Percentiles rank a stretch among this genome's conserved stretches.
Conservation (phyloP, 2,888 invertebrate genomes). For the Drosophila eohydei region DNA sequence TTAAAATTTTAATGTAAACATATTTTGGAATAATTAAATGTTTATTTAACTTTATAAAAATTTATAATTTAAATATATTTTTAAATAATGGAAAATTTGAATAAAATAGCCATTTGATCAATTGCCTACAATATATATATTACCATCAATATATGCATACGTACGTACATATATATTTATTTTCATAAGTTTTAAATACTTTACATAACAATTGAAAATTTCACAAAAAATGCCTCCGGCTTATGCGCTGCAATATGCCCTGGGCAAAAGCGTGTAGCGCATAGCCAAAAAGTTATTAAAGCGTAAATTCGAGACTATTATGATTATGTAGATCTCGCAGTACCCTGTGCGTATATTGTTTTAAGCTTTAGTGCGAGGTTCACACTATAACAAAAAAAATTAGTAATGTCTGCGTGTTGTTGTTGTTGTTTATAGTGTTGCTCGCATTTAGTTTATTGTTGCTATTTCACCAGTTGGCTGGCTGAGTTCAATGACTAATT, state of each 20-base stretch:
- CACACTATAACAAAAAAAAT: slow-evolving; percentile 72
- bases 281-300: slow-evolving; percentile 64
- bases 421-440: slow-evolving; percentile 41
- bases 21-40: no score
- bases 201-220: not conserved
- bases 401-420: slow-evolving; percentile 48
- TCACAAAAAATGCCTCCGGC: not conserved
- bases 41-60: no score
- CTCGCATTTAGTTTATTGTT: slow-evolving; percentile 62
- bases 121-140: no score
- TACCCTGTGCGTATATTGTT: slow-evolving; percentile 60
- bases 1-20: no score
- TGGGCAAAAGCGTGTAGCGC: slow-evolving; percentile 34
- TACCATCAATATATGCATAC: no score
- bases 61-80: no score
- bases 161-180: not conserved
- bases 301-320: slow-evolving; percentile 64
- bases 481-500: slow-evolving; percentile 77
- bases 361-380: slow-evolving; percentile 60
- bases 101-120: no score
- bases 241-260: slow-evolving; percentile 20
- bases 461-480: slow-evolving; percentile 36
- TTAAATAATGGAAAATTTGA: no score
- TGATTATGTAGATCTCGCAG: slow-evolving; percentile 48
- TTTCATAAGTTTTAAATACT: not conserved